phyloP scores from a whole-genome alignment of 2,888 invertebrate species.

The Physocephala rufipes region DNA sequence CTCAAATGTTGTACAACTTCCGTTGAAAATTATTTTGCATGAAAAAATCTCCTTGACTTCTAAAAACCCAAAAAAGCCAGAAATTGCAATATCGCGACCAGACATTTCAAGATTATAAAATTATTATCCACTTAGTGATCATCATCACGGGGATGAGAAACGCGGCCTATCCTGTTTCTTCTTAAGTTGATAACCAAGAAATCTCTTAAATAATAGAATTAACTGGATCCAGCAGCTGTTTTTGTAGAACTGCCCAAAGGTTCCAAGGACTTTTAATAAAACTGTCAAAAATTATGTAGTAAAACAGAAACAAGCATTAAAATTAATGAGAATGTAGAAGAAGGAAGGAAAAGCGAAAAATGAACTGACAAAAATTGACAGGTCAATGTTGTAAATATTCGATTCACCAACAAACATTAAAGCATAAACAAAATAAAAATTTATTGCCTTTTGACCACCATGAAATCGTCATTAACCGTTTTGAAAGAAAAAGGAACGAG shows the following conservation, averaged over 20 bases:
- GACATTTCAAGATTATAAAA: too few relatives aligned
- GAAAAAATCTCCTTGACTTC: too few relatives aligned
- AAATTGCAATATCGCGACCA: too few relatives aligned
- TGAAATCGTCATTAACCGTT: conserved; percentile 63
- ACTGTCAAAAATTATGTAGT: conserved; percentile 56
- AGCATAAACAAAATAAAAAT: conserved; percentile 55
- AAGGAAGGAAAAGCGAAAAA: conserved; percentile 44
- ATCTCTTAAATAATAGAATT: too few relatives aligned
- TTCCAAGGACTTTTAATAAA: conserved; percentile 55
- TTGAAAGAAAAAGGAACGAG: conserved; percentile 25
- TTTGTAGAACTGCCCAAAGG: conserved; percentile 9
- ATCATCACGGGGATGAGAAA: too few relatives aligned
- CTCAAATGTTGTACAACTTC: too few relatives aligned
- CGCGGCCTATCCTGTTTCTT: too few relatives aligned
- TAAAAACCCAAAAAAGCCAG: too few relatives aligned
- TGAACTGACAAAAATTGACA: conserved; percentile 31
- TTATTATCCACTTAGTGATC: too few relatives aligned
- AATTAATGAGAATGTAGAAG: conserved; percentile 44
- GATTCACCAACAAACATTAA: conserved; percentile 51
- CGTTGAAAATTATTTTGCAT: too few relatives aligned
- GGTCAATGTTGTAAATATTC: conserved; percentile 52
- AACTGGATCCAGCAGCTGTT: conserved; percentile 34
- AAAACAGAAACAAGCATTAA: conserved; percentile 51
- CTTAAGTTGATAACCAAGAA: too few relatives aligned
- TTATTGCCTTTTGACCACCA: conserved; percentile 64